These are phyloP conservation scores for Oryzias celebensis DNA, from an alignment of 2,113 vertebrate genomes.

Conservation along the genomic window DNA sequence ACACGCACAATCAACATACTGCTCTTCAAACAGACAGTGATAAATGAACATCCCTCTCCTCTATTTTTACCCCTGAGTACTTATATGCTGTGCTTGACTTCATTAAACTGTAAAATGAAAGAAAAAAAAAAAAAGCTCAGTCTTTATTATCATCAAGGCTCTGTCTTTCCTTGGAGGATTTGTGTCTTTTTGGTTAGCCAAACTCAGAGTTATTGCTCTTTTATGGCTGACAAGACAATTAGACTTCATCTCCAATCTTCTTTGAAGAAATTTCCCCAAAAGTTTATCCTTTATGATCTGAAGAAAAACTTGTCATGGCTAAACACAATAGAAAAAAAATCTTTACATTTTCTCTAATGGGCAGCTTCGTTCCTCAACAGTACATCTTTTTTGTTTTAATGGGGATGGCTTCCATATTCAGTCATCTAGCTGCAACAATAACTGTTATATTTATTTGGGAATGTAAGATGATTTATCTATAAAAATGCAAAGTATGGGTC, in stretches of 20 bases:
- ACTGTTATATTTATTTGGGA: too few species aligned
- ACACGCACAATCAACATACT: constrained; percentile 50
- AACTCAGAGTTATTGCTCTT: constrained; percentile 23
- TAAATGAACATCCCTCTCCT: constrained; percentile 61
- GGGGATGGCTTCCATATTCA: too few species aligned
- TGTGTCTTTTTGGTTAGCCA: constrained; percentile 10
- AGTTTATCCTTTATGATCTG: not conserved
- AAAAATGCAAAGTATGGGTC: too few species aligned
- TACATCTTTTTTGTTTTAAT: too few species aligned
- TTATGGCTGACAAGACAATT: constrained; percentile 6
- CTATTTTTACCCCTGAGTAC: constrained; percentile 58
- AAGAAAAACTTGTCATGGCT: too few species aligned
- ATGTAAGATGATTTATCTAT: too few species aligned
- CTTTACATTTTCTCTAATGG: too few species aligned
- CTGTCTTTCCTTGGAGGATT: constrained; percentile 7
- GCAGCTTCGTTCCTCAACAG: too few species aligned
- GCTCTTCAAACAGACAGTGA: constrained; percentile 62
- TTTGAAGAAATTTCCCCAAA: constrained; percentile 8
- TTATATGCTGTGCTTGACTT: constrained; percentile 19
- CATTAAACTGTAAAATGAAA: constrained; percentile 28
- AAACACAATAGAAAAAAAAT: too few species aligned
- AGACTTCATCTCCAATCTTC: constrained; percentile 6
- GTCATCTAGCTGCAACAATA: too few species aligned
- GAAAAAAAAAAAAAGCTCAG: constrained; percentile 25
- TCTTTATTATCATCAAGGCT: constrained; percentile 2